phyloP scores from a whole-genome alignment of 2,797 vertebrate species.

The Cirrhinus molitorella region DNA sequence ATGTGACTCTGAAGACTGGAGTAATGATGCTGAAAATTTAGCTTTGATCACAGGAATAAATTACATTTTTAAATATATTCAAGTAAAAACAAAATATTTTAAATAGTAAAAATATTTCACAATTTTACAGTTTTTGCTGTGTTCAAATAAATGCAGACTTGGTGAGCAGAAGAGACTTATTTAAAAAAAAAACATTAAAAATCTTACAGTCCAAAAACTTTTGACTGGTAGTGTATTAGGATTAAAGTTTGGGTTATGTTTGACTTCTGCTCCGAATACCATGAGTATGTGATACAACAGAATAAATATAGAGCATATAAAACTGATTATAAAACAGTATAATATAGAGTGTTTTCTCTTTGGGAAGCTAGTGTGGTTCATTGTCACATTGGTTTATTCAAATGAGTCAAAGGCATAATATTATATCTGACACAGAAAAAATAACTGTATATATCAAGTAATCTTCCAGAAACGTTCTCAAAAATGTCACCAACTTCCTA shows the following conservation, averaged over 20 bases:
- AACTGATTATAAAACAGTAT: background rate
- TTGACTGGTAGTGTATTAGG: background rate
- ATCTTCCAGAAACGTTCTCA: constrained; percentile 5
- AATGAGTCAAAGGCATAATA: constrained; percentile 26
- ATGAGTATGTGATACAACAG: constrained; percentile 28
- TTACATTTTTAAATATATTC: no score
- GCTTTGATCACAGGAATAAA: no score
- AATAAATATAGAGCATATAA: constrained; percentile 41
- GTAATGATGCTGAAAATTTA: no score
- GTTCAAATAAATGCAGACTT: no score
- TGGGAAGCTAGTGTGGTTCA: constrained; percentile 57
- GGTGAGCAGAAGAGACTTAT: no score
- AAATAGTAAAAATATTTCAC: no score
- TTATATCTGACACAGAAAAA: constrained; percentile 26
- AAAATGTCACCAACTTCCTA: background rate
- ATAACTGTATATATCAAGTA: constrained; percentile 21
- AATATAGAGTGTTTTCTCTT: background rate
- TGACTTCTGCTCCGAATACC: constrained; percentile 50
- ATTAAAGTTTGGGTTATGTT: constrained; percentile 1
- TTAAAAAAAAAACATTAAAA: no score
- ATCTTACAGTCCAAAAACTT: no score
- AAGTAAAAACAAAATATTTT: no score
- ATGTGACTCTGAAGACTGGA: no score
- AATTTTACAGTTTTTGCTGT: no score
- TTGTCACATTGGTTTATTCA: constrained; percentile 62